A percentile compares a stretch with the other conserved stretches of the same genome.
Evolutionary conservation across 1,140 invertebrate species (phyloP).

Genomic region (Conus ventricosus): DNA sequence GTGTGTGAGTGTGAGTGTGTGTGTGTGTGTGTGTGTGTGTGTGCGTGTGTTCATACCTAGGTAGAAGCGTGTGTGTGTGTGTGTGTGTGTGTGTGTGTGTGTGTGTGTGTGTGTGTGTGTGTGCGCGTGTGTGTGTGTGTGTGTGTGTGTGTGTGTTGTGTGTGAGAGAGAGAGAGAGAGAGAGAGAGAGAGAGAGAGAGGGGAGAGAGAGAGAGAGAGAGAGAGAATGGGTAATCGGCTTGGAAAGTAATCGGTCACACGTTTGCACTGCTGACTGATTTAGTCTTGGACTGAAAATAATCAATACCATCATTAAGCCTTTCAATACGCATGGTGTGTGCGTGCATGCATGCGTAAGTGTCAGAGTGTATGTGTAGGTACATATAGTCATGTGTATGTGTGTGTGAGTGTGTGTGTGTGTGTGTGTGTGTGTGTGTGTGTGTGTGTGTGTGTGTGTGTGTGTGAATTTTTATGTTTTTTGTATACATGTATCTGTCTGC

Average conservation of each 20-base stretch:
- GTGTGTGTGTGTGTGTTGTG: background rate
- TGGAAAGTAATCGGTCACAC: background rate
- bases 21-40: background rate
- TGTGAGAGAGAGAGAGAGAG: background rate
- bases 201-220: conserved; percentile 11
- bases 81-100: background rate
- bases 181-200: background rate
- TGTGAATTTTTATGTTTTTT: too few relatives aligned
- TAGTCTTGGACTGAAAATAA: too few relatives aligned
- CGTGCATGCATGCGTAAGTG: background rate
- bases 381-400: background rate
- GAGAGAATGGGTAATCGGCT: background rate
- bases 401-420: background rate
- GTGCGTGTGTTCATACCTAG: background rate
- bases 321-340: background rate
- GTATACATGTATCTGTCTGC: background rate
- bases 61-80: too few relatives aligned
- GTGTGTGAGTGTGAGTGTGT: background rate
- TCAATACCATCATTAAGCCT: too few relatives aligned
- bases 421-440: too few relatives aligned
- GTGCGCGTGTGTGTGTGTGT: background rate
- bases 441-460: too few relatives aligned
- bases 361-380: background rate
- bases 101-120: background rate
- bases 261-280: too few relatives aligned